Evolutionary conservation across 2,888 invertebrate genomes (phyloP), one percentile per base, ranked within the genome.

Genomic region (Crioceris asparagi): DNA sequence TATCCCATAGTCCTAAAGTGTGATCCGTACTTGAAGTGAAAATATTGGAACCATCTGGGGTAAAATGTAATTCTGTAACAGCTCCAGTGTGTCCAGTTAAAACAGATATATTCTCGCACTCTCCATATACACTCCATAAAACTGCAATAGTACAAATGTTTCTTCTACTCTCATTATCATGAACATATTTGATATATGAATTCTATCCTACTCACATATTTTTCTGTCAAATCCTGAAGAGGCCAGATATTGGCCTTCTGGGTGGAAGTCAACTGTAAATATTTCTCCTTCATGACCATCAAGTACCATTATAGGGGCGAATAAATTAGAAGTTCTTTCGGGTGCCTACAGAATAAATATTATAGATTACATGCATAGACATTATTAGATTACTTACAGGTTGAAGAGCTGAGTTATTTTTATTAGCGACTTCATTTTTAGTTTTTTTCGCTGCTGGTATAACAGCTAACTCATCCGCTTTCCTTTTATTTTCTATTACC

Each of bases 221-320:
- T 87, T 84, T 57, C 94, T 69, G 58, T 99, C 98, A 62, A 90
- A 93, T 5, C 98, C 98, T 6, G 86, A 83, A 0, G 96, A 91
- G 2, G 92, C 92, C 25, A 99, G 65, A 58, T 92, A 82, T 53
- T 88, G 83, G 3, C 98, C 98, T 59, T 97, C 94, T 0, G 94
- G 94, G 60, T 96, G 93, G 63, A 98, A 98, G 63, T 88, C 86
- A 5, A 83, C 72, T 2, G 84, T 75, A 60, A 91, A 94, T 51
- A 99, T 83, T 64, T 99, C 98, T 7, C 94, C 96, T 60, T 91
- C 88, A 60, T 99, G 98, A 0, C 96, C 98, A 57, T 92, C 88
- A 35, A 98, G 65, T 25, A 91, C 69, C 93, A 97, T 96, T 38
- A 96, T 96, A 1, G 96, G 94, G 1, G 93, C 82, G 59, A 83